Evolutionary conservation across 2,113 vertebrate genomes (phyloP), one percentile per base, ranked within the genome.

Genomic region (Holacanthus passer): DNA sequence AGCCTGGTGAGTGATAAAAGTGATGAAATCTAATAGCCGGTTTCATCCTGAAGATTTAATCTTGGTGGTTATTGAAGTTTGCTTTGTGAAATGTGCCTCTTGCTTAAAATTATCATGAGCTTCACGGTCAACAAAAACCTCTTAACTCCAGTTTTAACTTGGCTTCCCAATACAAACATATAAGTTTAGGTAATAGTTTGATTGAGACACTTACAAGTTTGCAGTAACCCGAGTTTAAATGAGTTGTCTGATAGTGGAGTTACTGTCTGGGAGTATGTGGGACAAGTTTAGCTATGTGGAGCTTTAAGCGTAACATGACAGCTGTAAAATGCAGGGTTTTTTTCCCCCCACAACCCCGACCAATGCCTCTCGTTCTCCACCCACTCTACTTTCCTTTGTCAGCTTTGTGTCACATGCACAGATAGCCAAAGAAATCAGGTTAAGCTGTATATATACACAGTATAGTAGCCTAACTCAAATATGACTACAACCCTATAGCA

Each of bases 21-120:
- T 56, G 27, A n/a, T 39, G n/a, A 78, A 64, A 80, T 76, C 22
- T 45, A 68, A 79, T 17, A 65, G 20, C 27, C 17, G 8, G 59
- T 32, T 67, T 63, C 22, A 43, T 65, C 47, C 20, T 39, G 4
- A 58, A 48, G 53, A 78, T 60, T 37, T 45, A 12, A 73, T 79
- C 65, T 24, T 0, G 2, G n/a, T 35, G 47, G 55, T 68, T 79
- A 62, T 74, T 64, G 59, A 56, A 24, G 55, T 69, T 67, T 71
- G 27, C 59, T 43, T 58, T 56, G 20, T 47, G 60, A 70, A 84
- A 66, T 82, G 41, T 37, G 48, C 14, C 56, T 32, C 22, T 29
- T 9, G 20, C 43, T 14, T 35, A 37, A 45, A n/a, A 77, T 81
- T 29, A 58, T 70, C 13, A 71, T 10, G 11, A 65, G 29, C 20